Evolutionary conservation across 1,140 invertebrate genomes (phyloP).

Genomic region (Ips typographus): DNA sequence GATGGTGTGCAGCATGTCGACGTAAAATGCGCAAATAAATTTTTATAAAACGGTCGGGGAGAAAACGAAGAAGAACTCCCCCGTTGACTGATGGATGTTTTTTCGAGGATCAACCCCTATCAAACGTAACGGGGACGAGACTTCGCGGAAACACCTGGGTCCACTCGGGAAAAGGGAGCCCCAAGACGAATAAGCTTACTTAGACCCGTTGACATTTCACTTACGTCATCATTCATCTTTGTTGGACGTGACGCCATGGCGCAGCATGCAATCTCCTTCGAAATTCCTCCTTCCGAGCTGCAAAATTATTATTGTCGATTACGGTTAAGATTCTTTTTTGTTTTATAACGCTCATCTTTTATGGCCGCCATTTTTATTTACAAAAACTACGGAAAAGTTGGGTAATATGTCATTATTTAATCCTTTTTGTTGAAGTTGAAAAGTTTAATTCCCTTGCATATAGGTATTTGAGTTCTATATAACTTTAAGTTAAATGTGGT

Average conservation of each 20-base stretch:
- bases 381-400: background rate
- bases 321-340: too few species aligned
- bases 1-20: background rate
- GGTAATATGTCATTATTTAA: too few species aligned
- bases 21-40: conserved; percentile 19
- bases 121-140: conserved; percentile 30
- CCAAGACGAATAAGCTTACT: conserved; percentile 41
- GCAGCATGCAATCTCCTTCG: conserved; percentile 3
- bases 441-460: too few species aligned
- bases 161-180: conserved; percentile 4
- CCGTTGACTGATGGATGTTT: conserved; percentile 36
- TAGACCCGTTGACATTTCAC: conserved; percentile 43
- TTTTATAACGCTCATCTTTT: too few species aligned
- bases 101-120: conserved; percentile 30
- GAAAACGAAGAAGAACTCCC: background rate
- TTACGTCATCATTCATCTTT: conserved; percentile 39
- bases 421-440: too few species aligned
- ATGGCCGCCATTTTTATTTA: too few species aligned
- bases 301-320: conserved; percentile 6
- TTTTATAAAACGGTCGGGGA: background rate
- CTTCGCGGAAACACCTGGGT: conserved; percentile 32
- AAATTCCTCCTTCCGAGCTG: background rate
- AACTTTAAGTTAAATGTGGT: background rate
- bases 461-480: background rate
- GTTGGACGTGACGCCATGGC: conserved; percentile 24